Evolutionary conservation across 2,888 invertebrate species (phyloP), one percentile per base, ranked within the genome.

Genomic region (Craniophora ligustri): DNA sequence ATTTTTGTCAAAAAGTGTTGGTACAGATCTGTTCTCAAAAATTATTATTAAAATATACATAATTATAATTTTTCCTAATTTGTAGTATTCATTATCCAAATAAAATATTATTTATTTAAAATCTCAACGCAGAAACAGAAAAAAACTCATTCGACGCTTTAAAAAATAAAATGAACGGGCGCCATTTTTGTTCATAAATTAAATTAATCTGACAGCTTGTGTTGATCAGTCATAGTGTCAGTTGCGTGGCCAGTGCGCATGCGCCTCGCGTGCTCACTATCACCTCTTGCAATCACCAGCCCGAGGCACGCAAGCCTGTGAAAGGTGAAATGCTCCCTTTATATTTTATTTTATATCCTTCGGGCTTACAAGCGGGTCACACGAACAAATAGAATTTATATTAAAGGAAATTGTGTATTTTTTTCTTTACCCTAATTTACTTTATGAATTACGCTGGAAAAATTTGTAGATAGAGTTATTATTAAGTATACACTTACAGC

Each of bases 191-290:
- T 44, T 41, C 49, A 54, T 57, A 68, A 69, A 69, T 70, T 69
- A 62, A 68, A 68, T 36, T 64, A 64, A 68, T 65, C 64, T 68
- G 64, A 68, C 64, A 50, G 65, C 26, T 26, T 44, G 26, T 34
- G 41, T 39, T 72, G 73, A 69, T 69, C 70, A 69, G 65, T 72
- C 69, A 72, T 47, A 49, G 53, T 51, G 63, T 69, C 63, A 46
- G 40, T 31, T 36, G 32, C 61, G 61, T 45, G 10, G 49, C 41
- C 28, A 51, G 0, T 44, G 76, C 79, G 78, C 81, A 63, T 78
- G 77, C 77, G 76, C 72, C 65, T 84, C 66, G 86, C 85, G 85
- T 86, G 86, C 57, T 10, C 14, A 56, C 75, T 58, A 72, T 66
- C 79, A 66, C 59, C 58, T 35, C 41, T 45, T 32, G 63, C 69